A percentile compares a stretch with the other conserved stretches of the same genome.
Evolutionary conservation across 2,113 vertebrate genomes (phyloP).

Genomic region (Coptodon bakossiorum): DNA sequence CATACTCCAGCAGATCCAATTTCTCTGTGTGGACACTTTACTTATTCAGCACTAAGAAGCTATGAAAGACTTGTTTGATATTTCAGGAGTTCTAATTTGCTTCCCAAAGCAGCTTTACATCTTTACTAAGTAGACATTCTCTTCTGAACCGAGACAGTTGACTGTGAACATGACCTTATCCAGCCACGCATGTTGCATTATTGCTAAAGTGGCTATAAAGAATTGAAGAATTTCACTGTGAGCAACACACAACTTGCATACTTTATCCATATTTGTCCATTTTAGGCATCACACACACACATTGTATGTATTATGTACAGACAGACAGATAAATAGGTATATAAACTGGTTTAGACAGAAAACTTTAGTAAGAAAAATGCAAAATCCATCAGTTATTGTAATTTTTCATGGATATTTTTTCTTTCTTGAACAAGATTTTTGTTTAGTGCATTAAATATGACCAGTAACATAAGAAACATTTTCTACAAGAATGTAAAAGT

Average conservation of each 20-base stretch:
- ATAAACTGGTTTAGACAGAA: not conserved
- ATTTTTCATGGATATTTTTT: not conserved
- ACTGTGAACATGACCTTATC: not conserved
- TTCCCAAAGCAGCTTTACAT: conserved; percentile 25
- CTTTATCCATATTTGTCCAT: not conserved
- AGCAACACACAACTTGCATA: not conserved
- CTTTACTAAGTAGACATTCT: not conserved
- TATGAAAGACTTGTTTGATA: conserved; percentile 14
- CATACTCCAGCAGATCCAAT: not conserved
- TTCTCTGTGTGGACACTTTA: conserved; percentile 2
- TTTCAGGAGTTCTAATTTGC: conserved; percentile 28
- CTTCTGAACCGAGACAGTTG: not conserved
- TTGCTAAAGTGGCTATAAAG: not conserved
- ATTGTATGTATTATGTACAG: not conserved
- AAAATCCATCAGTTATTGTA: not conserved
- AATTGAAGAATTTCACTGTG: not conserved
- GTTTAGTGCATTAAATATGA: not conserved
- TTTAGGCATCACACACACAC: not conserved
- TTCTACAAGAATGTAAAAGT: not conserved
- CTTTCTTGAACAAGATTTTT: not conserved
- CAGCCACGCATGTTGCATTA: not conserved
- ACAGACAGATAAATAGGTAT: not conserved
- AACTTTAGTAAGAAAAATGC: not conserved
- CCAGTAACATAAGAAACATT: not conserved
- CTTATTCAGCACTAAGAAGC: conserved; percentile 14